Evolutionary conservation across 2,797 vertebrate genomes (phyloP).

Genomic region (Coracias cyanogaster): DNA sequence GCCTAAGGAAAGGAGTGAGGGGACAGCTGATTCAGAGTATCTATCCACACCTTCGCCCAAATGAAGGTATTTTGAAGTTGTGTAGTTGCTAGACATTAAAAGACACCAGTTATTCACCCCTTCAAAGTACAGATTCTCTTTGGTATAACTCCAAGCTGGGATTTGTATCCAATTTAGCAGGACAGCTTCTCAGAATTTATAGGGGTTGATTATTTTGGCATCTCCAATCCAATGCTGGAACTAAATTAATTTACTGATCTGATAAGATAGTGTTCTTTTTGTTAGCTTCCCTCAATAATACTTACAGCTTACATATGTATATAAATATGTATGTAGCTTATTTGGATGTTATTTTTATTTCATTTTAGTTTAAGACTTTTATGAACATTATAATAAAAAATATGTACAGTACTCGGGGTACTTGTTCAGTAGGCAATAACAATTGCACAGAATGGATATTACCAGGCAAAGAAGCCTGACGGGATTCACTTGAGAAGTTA

Average conservation of each 20-base stretch:
- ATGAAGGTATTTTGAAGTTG: not conserved
- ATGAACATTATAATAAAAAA: not conserved
- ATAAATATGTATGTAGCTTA: not conserved
- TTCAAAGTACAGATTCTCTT: not conserved
- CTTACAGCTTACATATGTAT: not conserved
- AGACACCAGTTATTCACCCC: not conserved
- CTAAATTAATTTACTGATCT: constrained; percentile 8
- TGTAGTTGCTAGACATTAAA: not conserved
- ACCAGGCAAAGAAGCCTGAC: not conserved
- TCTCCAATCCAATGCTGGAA: not conserved
- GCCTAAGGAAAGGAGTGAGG: not conserved
- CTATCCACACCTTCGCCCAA: not conserved
- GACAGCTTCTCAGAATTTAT: constrained; percentile 10
- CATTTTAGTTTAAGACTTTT: constrained; percentile 11
- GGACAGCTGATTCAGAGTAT: not conserved
- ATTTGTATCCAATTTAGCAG: not conserved
- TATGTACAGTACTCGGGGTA: not conserved
- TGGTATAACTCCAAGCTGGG: not conserved
- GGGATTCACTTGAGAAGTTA: not conserved
- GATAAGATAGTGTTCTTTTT: not conserved
- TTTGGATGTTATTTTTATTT: not conserved
- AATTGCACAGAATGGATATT: constrained; percentile 10
- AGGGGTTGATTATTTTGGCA: not conserved
- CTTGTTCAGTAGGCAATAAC: constrained; percentile 1
- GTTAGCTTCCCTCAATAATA: not conserved